phyloP scores from a whole-genome alignment of 2,797 vertebrate genomes.

The Bucorvus abyssinicus region DNA sequence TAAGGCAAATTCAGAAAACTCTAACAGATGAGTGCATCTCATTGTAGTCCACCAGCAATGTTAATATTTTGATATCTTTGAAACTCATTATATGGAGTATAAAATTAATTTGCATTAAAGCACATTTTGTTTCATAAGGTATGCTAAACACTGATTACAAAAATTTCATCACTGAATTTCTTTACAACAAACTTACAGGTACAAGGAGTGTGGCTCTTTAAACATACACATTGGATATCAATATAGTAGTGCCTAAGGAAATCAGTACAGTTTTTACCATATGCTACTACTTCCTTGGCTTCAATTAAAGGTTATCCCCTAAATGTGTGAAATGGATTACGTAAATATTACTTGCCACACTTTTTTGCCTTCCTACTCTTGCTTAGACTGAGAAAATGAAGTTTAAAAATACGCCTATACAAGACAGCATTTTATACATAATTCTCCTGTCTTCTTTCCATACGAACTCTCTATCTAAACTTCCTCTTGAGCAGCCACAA shows the following conservation, averaged over 20 bases:
- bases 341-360: not conserved
- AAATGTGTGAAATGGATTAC: not conserved
- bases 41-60: not conserved
- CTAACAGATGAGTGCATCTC: not conserved
- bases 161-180: not conserved
- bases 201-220: not conserved
- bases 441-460: not conserved
- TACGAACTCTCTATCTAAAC: not conserved
- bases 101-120: not conserved
- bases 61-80: not conserved
- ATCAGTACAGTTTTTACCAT: not conserved
- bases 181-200: not conserved
- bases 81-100: not conserved
- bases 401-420: fast-evolving
- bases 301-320: not conserved
- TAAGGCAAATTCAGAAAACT: not conserved
- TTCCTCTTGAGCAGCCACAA: not conserved
- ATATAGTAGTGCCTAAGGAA: not conserved
- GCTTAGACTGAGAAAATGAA: not conserved
- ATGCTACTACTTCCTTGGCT: not conserved
- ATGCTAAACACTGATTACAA: not conserved
- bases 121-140: not conserved
- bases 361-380: not conserved
- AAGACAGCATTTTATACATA: not conserved
- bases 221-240: not conserved